Conservation (phyloP, 2,888 invertebrate species). For the Lydus trimaculatus region DNA sequence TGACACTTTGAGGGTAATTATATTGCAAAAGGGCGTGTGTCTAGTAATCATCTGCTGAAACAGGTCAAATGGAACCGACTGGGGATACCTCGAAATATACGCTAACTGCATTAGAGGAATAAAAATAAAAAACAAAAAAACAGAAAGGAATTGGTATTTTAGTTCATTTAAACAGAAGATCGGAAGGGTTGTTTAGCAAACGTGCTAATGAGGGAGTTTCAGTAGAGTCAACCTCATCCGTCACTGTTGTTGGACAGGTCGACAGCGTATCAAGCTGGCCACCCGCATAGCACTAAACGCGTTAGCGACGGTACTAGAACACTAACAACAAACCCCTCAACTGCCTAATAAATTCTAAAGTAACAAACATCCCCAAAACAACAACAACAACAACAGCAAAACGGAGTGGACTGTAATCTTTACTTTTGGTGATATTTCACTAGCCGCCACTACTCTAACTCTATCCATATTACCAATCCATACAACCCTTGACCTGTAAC, state of each 20-base stretch:
- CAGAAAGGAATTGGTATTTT: background rate
- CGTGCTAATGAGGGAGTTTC: constrained; percentile 55
- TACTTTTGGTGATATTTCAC: constrained; percentile 60
- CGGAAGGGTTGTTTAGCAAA: constrained; percentile 50
- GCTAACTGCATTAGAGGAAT: too few species aligned
- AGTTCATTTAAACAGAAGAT: background rate
- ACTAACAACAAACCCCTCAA: constrained; percentile 21
- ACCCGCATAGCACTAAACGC: constrained; percentile 57
- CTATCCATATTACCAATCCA: constrained; percentile 47
- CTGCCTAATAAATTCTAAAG: constrained; percentile 57
- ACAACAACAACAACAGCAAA: constrained; percentile 12
- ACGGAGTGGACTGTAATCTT: constrained; percentile 59
- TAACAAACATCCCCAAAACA: constrained; percentile 54
- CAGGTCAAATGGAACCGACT: constrained; percentile 4
- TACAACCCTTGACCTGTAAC: constrained; percentile 45
- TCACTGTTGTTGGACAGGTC: constrained; percentile 48
- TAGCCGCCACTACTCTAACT: constrained; percentile 43
- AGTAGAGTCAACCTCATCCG: constrained; percentile 53
- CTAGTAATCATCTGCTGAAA: constrained; percentile 3
- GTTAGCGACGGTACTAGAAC: constrained; percentile 53
- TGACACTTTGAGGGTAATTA: background rate
- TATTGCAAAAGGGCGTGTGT: background rate
- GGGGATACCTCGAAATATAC: background rate
- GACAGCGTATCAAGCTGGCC: constrained; percentile 46
- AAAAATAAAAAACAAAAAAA: too few species aligned